These are phyloP conservation scores for Pituophis catenifer DNA, from an alignment of 2,113 vertebrate species.

Conservation along the genomic window DNA sequence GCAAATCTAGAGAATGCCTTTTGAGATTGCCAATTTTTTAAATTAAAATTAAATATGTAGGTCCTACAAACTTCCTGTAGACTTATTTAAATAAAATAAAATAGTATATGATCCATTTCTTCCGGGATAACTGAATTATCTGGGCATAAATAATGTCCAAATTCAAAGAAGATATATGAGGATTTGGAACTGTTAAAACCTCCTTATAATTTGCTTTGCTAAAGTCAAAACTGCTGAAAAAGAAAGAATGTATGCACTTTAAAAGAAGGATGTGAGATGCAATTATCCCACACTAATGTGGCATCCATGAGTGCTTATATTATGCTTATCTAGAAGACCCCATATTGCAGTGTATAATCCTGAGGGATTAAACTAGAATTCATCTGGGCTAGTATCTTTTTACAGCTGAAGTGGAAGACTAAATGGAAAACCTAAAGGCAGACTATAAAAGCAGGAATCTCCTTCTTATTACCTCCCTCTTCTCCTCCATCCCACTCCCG, in stretches of 20 bases:
- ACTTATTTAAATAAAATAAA: neutral
- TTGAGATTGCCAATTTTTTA: neutral
- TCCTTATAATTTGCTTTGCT: neutral
- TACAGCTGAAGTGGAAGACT: neutral
- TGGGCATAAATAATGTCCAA: neutral
- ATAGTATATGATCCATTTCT: neutral
- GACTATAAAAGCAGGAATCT: neutral
- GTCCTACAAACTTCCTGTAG: neutral
- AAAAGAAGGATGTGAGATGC: neutral
- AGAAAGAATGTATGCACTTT: neutral
- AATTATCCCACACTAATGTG: neutral
- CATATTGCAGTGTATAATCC: neutral
- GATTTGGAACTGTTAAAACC: neutral
- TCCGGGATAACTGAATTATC: neutral
- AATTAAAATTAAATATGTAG: constrained; percentile 1
- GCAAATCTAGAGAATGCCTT: neutral
- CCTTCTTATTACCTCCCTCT: neutral
- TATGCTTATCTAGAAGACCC: neutral
- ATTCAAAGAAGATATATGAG: neutral
- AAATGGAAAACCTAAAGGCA: neutral
- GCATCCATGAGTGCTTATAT: neutral
- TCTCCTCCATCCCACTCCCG: neutral
- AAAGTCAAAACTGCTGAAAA: neutral
- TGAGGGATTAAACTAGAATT: neutral
- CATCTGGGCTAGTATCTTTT: neutral